phyloP scores from a whole-genome alignment of 37 sponge, comb jelly and placozoan species.

The Chondrosia reniformis region DNA sequence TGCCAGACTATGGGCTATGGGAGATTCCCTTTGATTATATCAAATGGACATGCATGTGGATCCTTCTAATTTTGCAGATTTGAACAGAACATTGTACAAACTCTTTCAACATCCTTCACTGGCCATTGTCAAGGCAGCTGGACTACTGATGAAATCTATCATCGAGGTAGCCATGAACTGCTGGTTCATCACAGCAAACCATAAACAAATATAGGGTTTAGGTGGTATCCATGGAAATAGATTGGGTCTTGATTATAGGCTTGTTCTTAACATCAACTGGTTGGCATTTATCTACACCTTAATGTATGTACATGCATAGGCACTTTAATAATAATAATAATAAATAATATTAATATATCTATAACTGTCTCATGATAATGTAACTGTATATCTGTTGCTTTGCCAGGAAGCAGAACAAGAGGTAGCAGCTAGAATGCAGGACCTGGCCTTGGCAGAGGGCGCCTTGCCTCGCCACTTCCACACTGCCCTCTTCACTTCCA shows the following conservation, averaged over 20 bases:
- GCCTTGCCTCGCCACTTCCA: slow-evolving; percentile 93
- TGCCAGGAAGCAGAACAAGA: slow-evolving; percentile 80
- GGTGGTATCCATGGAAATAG: too few relatives aligned
- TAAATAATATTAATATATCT: too few relatives aligned
- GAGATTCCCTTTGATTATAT: background rate
- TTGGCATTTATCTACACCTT: too few relatives aligned
- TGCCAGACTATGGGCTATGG: too few relatives aligned
- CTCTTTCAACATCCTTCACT: slow-evolving; percentile 94
- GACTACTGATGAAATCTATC: slow-evolving; percentile 95
- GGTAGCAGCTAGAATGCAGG: slow-evolving; percentile 92
- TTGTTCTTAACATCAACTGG: too few relatives aligned
- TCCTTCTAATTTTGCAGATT: slow-evolving; percentile 20
- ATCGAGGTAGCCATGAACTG: too few relatives aligned
- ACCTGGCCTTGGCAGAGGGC: slow-evolving; percentile 96
- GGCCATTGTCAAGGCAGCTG: slow-evolving; percentile 98
- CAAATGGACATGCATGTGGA: background rate
- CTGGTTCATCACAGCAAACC: too few relatives aligned
- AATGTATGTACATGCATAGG: too few relatives aligned
- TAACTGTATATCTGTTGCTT: background rate
- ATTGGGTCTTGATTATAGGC: too few relatives aligned
- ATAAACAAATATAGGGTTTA: too few relatives aligned
- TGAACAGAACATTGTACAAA: slow-evolving; percentile 83
- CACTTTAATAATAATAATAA: too few relatives aligned
- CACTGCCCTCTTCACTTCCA: slow-evolving; percentile 88
- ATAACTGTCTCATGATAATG: too few relatives aligned